phyloP scores from a whole-genome alignment of 2,113 vertebrate genomes.

The Himantopus leucocephalus region DNA sequence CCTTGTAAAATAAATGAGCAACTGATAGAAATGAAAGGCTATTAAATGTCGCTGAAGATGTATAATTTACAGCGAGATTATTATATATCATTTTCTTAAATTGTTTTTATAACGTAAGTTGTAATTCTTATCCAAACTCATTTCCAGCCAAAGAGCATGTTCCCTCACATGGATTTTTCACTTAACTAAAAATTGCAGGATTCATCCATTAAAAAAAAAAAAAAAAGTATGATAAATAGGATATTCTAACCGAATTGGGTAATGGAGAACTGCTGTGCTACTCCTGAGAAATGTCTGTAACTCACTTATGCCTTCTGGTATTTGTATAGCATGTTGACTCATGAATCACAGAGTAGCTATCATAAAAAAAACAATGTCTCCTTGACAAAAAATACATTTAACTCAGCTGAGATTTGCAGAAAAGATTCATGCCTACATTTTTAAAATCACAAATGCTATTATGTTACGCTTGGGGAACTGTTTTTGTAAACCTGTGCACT shows the following conservation, averaged over 20 bases:
- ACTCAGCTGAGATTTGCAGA: slow-evolving; percentile 40
- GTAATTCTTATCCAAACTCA: slow-evolving; percentile 38
- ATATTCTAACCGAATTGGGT: slow-evolving; percentile 59
- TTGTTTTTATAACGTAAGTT: neutral
- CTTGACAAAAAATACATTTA: slow-evolving; percentile 40
- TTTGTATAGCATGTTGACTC: slow-evolving; percentile 59
- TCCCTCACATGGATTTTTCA: neutral
- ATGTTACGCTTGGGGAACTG: neutral
- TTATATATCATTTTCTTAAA: slow-evolving; percentile 17
- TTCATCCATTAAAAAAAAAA: neutral
- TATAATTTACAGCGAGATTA: neutral
- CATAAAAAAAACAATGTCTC: slow-evolving; percentile 30
- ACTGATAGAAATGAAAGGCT: slow-evolving; percentile 7
- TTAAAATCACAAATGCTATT: slow-evolving; percentile 32
- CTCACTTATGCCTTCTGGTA: slow-evolving; percentile 62
- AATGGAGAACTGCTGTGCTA: slow-evolving; percentile 58
- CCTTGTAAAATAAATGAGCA: slow-evolving; percentile 5
- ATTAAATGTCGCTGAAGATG: neutral
- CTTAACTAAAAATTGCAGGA: slow-evolving; percentile 39
- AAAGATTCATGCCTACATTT: slow-evolving; percentile 31
- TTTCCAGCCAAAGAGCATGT: slow-evolving; percentile 7
- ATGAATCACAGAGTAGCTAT: slow-evolving; percentile 61
- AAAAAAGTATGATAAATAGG: slow-evolving; percentile 15
- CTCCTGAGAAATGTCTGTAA: slow-evolving; percentile 60
- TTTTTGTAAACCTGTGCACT: neutral